Evolutionary conservation across 2,113 vertebrate species (phyloP), one percentile per base, ranked within the genome.

Genomic region (Nyctereutes procyonoides): DNA sequence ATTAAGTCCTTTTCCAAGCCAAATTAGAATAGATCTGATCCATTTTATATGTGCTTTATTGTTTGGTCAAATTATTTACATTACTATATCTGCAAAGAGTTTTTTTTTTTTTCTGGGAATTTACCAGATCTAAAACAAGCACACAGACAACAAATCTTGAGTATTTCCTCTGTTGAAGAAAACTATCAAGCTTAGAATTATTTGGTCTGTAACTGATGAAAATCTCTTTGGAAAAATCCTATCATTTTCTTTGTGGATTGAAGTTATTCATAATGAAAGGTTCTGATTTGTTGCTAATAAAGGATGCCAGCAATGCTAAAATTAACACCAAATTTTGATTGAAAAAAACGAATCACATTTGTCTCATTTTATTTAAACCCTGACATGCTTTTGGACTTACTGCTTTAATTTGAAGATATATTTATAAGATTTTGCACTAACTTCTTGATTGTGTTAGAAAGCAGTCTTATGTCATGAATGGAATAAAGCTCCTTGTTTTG

Each of bases 241-340:
- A 48, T 89, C 19, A 35, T 92, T 96, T 98, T 84, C 73, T 89
- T 93, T 94, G 80, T 55, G 43, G 73, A 79, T 43, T 58, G 14
- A 77, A 58, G 79, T 88, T 69, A 81, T 58, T 95, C 38, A 83
- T 71, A 93, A 97, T 93, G 73, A 92, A 96, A 69, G 60, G 19
- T 73, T 97, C 55, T 95, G 91, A 89, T 80, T 98, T 79, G 28
- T 71, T 93, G 79, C 82, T 98, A 93, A 92, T 97, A 96, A 87
- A 91, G 16, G 77, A 89, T 88, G 71, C 74, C 56, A 48, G 74
- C 83, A 84, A 90, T 3, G 28, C 73, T 95, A 95, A 97, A 96
- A 95, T 95, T 96, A 92, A 96, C 65, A 69, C 19, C 20, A 30
- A 79, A 83, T 92, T 98, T 98, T 93, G 95, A 93, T 22, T 63